A percentile compares a stretch with the other conserved stretches of the same genome.
These are phyloP conservation scores for Morbakka virulenta DNA, from an alignment of 30 jellyfish, hydroid and myxozoan genomes.

Conservation along the genomic window DNA sequence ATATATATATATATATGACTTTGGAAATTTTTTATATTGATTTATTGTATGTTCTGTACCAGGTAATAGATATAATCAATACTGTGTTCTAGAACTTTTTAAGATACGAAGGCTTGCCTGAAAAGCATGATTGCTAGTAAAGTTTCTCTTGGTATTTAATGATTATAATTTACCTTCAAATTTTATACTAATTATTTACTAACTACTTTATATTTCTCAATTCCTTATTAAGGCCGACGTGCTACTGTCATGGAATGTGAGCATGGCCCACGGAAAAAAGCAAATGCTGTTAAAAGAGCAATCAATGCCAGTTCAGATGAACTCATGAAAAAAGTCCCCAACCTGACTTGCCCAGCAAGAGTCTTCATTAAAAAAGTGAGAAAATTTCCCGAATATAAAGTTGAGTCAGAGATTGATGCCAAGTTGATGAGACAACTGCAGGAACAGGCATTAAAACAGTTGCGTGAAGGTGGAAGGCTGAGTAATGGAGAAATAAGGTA, in stretches of 20 bases:
- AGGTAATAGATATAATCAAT: too few species aligned
- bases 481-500: constrained; percentile 89
- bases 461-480: constrained; percentile 75
- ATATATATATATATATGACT: too few species aligned
- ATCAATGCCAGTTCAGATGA: constrained; percentile 64
- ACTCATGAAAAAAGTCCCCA: constrained; percentile 64
- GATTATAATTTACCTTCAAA: too few species aligned
- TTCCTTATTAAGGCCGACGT: constrained; percentile 77
- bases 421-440: constrained; percentile 71
- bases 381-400: constrained; percentile 87
- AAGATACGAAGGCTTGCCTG: too few species aligned
- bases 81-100: too few species aligned
- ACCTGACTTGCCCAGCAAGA: constrained; percentile 93
- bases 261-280: constrained; percentile 96
- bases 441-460: constrained; percentile 79
- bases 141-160: too few species aligned
- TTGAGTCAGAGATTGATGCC: constrained; percentile 75
- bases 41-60: too few species aligned
- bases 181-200: too few species aligned
- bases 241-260: constrained; percentile 98
- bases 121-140: too few species aligned
- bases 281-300: constrained; percentile 85
- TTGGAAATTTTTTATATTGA: too few species aligned
- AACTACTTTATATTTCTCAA: too few species aligned
- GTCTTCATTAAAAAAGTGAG: constrained; percentile 84